Evolutionary conservation across 2,113 vertebrate species (phyloP).

Genomic region (Paracanthobrama guichenoti): DNA sequence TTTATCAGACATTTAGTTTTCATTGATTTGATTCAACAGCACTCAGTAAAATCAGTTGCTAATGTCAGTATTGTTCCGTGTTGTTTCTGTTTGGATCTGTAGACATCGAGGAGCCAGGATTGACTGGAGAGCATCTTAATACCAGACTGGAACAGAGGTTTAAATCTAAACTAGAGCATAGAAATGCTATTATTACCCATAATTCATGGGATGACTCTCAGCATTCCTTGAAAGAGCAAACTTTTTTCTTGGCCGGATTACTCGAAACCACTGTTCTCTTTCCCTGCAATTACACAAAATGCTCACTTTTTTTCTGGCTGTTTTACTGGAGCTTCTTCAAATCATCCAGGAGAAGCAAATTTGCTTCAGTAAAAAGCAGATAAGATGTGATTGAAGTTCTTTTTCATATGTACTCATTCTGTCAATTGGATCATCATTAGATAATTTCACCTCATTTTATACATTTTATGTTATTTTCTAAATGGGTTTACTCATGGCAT

Average conservation of each 20-base stretch:
- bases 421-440: neutral
- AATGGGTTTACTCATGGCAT: neutral
- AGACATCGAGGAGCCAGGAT: constrained; percentile 32
- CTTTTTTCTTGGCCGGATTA: constrained; percentile 26
- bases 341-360: neutral
- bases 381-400: neutral
- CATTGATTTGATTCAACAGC: neutral
- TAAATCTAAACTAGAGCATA: constrained; percentile 40
- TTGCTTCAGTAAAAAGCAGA: constrained; percentile 4
- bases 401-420: neutral
- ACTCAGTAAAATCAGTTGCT: neutral
- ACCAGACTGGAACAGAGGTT: constrained; percentile 37
- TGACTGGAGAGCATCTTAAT: constrained; percentile 38
- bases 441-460: neutral
- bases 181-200: constrained; percentile 47
- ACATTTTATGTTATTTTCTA: neutral
- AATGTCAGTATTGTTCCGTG: constrained; percentile 4
- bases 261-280: constrained; percentile 20
- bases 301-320: constrained; percentile 28
- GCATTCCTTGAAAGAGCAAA: constrained; percentile 14
- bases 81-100: constrained; percentile 29
- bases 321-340: constrained; percentile 28
- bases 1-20: neutral
- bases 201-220: constrained; percentile 40
- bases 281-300: constrained; percentile 37